A percentile compares a stretch with the other conserved stretches of the same genome.
Evolutionary conservation across 2,797 vertebrate species (phyloP).

Genomic region (Acanthis flammea): DNA sequence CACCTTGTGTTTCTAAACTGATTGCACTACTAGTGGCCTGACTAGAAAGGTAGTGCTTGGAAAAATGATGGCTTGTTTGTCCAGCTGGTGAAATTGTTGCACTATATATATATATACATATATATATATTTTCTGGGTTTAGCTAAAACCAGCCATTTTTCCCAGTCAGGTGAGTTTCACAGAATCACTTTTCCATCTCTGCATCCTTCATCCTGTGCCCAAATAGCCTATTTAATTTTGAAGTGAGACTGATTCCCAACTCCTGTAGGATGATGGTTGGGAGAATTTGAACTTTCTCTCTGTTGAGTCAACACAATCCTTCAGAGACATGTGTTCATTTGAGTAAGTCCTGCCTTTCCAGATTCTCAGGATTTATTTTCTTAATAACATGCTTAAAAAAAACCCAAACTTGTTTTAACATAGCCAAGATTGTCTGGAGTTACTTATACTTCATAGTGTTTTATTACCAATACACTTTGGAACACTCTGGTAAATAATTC

Average conservation of each 20-base stretch:
- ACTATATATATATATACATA: too few relatives aligned
- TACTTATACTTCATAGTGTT: conserved; percentile 57
- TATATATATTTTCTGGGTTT: neutral
- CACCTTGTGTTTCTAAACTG: neutral
- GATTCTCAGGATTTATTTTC: conserved; percentile 58
- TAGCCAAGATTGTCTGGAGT: conserved; percentile 54
- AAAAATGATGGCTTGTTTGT: neutral
- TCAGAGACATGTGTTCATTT: conserved; percentile 6
- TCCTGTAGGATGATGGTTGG: neutral
- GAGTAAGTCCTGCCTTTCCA: conserved; percentile 22
- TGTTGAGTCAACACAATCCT: neutral
- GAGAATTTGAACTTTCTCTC: conserved; percentile 31
- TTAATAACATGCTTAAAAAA: conserved; percentile 17
- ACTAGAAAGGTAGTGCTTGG: neutral
- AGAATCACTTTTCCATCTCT: neutral
- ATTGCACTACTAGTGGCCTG: neutral
- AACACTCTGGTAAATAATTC: conserved; percentile 65
- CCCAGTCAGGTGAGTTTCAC: neutral
- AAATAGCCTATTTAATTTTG: neutral
- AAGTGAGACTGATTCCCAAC: neutral
- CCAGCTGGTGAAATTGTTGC: neutral
- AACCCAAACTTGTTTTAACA: neutral
- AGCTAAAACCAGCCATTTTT: neutral
- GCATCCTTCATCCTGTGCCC: neutral
- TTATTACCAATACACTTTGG: conserved; percentile 58